These are phyloP conservation scores for Asteroscopus sphinx DNA, from an alignment of 2,888 invertebrate species.

Conservation along the genomic window DNA sequence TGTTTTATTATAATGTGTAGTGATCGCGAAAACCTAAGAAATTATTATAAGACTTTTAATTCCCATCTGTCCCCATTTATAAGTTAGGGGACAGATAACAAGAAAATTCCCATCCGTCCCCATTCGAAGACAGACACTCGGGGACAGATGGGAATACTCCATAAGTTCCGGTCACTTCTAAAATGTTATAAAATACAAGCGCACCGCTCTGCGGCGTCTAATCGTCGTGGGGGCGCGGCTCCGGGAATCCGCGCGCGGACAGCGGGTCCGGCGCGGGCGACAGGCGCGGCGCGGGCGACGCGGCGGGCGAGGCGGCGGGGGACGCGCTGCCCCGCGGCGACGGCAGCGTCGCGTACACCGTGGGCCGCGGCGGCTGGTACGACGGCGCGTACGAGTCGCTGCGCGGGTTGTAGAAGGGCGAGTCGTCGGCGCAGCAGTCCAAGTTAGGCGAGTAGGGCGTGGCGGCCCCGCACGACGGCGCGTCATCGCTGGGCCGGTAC, in stretches of 20 bases:
- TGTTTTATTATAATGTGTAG: too few relatives aligned
- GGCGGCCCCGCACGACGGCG: constrained; percentile 87
- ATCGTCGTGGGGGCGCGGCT: constrained; percentile 73
- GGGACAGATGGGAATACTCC: too few relatives aligned
- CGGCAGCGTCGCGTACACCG: constrained; percentile 86
- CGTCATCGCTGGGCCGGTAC: constrained; percentile 86
- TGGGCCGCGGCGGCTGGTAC: constrained; percentile 85
- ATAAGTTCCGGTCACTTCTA: constrained; percentile 50
- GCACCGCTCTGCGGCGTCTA: constrained; percentile 60
- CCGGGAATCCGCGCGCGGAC: constrained; percentile 74
- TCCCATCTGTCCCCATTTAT: too few relatives aligned
- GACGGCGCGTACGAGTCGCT: constrained; percentile 88
- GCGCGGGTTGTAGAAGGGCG: constrained; percentile 88
- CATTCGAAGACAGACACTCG: too few relatives aligned
- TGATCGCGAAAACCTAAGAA: too few relatives aligned
- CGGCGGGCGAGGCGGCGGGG: constrained; percentile 80
- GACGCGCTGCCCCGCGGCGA: constrained; percentile 83
- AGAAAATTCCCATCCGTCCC: too few relatives aligned
- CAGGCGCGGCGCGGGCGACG: constrained; percentile 78
- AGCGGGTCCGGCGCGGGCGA: constrained; percentile 68
- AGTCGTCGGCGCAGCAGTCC: constrained; percentile 83
- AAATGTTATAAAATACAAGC: constrained; percentile 43
- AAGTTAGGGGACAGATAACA: too few relatives aligned
- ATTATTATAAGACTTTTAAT: too few relatives aligned
- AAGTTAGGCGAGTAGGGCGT: constrained; percentile 87